phyloP scores from a whole-genome alignment of 2,888 invertebrate genomes.

The Acanthoscelides obtectus region DNA sequence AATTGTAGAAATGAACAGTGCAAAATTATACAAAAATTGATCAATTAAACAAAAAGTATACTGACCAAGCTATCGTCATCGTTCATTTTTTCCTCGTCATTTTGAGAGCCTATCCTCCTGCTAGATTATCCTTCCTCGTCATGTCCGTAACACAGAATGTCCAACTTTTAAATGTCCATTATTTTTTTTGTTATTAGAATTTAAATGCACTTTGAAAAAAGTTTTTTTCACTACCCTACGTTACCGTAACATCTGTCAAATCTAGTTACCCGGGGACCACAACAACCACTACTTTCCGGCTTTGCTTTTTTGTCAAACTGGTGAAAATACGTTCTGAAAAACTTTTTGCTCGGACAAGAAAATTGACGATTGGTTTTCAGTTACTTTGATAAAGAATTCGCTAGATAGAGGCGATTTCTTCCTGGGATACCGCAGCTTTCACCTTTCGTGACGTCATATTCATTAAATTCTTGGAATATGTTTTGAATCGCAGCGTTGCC shows the following conservation, averaged over 20 bases:
- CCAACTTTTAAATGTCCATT: background rate
- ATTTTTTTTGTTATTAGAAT: background rate
- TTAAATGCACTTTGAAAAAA: background rate
- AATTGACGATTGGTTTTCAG: background rate
- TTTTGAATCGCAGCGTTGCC: background rate
- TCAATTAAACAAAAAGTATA: constrained; percentile 29
- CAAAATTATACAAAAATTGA: background rate
- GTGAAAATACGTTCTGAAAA: background rate
- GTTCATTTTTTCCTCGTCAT: constrained; percentile 69
- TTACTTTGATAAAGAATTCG: background rate
- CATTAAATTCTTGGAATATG: constrained; percentile 11
- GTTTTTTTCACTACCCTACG: background rate
- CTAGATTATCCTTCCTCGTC: background rate
- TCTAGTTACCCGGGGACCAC: constrained; percentile 13
- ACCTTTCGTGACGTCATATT: constrained; percentile 34
- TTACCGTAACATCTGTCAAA: constrained; percentile 27
- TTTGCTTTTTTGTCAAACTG: background rate
- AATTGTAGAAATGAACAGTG: background rate
- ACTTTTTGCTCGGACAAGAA: background rate
- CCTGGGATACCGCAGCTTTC: constrained; percentile 33
- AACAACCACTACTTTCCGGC: constrained; percentile 5
- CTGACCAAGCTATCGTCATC: constrained; percentile 69
- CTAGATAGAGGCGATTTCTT: constrained; percentile 14
- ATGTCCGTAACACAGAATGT: background rate
- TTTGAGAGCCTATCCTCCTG: constrained; percentile 40